These are phyloP conservation scores for Andrena praecox DNA, from an alignment of 2,888 invertebrate genomes.

Conservation along the genomic window DNA sequence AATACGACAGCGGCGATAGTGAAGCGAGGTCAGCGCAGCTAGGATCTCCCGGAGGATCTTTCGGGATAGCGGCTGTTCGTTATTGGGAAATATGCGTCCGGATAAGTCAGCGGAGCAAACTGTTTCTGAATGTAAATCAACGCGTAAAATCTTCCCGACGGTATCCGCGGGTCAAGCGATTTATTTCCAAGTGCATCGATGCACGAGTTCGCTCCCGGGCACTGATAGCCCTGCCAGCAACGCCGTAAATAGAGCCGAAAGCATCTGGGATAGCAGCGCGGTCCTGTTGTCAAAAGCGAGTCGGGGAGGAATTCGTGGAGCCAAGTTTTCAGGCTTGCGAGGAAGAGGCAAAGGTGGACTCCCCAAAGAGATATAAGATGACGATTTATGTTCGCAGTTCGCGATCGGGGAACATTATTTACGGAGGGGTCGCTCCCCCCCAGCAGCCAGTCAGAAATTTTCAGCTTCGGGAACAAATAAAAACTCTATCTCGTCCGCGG, in stretches of 20 bases:
- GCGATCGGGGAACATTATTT: conserved; percentile 70
- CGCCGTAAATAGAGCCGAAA: conserved; percentile 42
- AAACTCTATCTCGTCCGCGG: conserved; percentile 36
- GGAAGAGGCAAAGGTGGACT: conserved; percentile 47
- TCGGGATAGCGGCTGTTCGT: neutral
- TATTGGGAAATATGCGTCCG: neutral
- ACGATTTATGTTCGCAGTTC: conserved; percentile 75
- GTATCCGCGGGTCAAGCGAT: conserved; percentile 19
- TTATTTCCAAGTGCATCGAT: conserved; percentile 34
- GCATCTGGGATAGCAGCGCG: conserved; percentile 8
- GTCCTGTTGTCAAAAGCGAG: conserved; percentile 53
- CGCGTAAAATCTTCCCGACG: conserved; percentile 18
- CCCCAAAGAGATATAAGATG: conserved; percentile 73
- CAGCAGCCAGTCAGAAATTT: conserved; percentile 52
- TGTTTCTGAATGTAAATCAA: conserved; percentile 23
- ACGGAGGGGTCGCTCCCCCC: conserved; percentile 29
- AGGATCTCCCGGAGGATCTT: neutral
- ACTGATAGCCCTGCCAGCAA: conserved; percentile 44
- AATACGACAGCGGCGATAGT: conserved; percentile 22
- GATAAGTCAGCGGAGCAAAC: neutral
- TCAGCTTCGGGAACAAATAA: conserved; percentile 43
- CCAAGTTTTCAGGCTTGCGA: neutral
- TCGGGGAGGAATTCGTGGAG: conserved; percentile 40
- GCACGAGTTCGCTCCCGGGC: conserved; percentile 29
- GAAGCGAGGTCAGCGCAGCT: conserved; percentile 1